Evolutionary conservation across 2,888 invertebrate species (phyloP), one percentile per base, ranked within the genome.

Genomic region (Parnassius glacialis): DNA sequence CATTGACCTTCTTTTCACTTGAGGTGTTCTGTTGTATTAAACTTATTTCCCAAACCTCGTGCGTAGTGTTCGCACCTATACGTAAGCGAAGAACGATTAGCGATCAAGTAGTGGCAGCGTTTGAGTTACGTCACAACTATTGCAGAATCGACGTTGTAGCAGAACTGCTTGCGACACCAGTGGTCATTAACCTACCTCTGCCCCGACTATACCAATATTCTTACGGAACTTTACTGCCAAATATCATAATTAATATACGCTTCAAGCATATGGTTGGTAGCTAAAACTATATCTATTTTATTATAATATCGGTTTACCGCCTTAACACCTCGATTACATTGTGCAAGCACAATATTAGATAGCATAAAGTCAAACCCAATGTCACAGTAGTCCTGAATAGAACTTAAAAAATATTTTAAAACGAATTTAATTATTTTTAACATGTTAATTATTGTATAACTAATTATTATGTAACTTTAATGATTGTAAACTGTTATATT

Each of bases 141-240:
- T 79, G 80, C 83, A 77, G 78, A 76, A 77, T 67, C 70, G 65
- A 44, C 59, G 71, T 77, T 76, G 80, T 82, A 76, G 78, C 76
- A 77, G 67, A 77, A 79, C 78, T 67, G 63, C 67, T 81, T 83
- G 79, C 82, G 72, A 81, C 79, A 71, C 56, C 41, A 74, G 67
- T 68, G 71, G 73, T 70, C 77, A 74, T 73, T 79, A 75, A 65
- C 70, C 73, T 70, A 67, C 67, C 62, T 57, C 59, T 59, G 65
- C 68, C 65, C 53, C 66, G 61, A 43, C 34, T 34, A 51, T 64
- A 59, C 44, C 57, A 67, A 58, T 64, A 69, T 68, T 67, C 64
- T 57, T 61, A 53, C 71, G 56, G 68, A 70, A 73, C 70, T 72
- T 69, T 66, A 65, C 66, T 66, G 59, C 55, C 57, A 62, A 58